Evolutionary conservation across 2,797 vertebrate genomes (phyloP).

Genomic region (Sebastes kiyomatsui): DNA sequence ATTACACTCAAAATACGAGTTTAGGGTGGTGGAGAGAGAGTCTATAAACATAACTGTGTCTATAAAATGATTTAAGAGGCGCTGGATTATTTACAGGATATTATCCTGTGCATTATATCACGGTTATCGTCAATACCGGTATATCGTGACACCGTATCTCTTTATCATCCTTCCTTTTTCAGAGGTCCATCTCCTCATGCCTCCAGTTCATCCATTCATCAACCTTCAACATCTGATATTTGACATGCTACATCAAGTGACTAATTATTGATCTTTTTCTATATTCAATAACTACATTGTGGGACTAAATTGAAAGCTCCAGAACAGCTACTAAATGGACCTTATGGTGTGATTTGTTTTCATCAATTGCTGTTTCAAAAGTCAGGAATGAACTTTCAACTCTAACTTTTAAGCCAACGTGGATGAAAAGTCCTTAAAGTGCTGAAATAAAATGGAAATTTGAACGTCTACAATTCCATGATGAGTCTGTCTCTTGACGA

Average conservation of each 20-base stretch:
- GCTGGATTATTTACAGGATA: neutral
- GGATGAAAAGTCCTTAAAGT: neutral
- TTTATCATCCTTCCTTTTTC: neutral
- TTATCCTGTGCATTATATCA: neutral
- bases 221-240: no score
- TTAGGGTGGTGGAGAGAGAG: fast-evolving
- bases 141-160: neutral
- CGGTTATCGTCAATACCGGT: neutral
- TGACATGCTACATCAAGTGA: no score
- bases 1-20: neutral
- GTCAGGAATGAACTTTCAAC: neutral
- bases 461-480: neutral
- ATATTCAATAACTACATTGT: neutral
- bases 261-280: neutral
- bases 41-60: neutral
- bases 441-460: neutral
- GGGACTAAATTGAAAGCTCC: neutral
- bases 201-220: no score
- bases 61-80: neutral
- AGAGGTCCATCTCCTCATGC: no score
- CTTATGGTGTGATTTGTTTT: neutral
- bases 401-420: neutral
- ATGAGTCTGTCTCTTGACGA: neutral
- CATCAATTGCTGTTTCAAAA: no score
- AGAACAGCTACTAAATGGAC: neutral